Conservation (phyloP, 2,888 invertebrate species). For the Carpatolechia fugitivella region DNA sequence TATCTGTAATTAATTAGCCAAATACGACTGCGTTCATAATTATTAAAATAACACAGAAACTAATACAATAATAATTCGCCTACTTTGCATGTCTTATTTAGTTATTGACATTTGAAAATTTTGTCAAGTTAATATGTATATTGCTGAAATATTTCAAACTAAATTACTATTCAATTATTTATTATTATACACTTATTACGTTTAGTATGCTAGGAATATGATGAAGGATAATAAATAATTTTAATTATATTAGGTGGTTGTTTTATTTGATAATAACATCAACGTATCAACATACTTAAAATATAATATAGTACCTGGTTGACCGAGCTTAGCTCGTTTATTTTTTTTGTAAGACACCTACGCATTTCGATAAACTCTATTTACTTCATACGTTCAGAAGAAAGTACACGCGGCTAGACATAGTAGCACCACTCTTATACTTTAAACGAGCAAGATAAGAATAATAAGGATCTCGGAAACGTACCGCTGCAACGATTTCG, state of each 20-base stretch:
- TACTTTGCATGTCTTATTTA: slow-evolving; percentile 71
- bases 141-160: slow-evolving; percentile 76
- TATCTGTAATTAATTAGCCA: slow-evolving; percentile 43
- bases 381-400: too few relatives aligned
- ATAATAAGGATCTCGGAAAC: too few relatives aligned
- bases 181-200: slow-evolving; percentile 80
- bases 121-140: slow-evolving; percentile 73
- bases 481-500: too few relatives aligned
- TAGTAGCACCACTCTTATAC: too few relatives aligned
- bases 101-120: slow-evolving; percentile 59
- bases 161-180: slow-evolving; percentile 80
- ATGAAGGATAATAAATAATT: slow-evolving; percentile 81
- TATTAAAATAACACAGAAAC: slow-evolving; percentile 46
- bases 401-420: too few relatives aligned
- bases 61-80: slow-evolving; percentile 74
- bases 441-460: too few relatives aligned
- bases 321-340: too few relatives aligned
- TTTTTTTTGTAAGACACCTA: too few relatives aligned
- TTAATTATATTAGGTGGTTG: slow-evolving; percentile 76
- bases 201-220: slow-evolving; percentile 81
- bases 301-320: too few relatives aligned
- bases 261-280: slow-evolving; percentile 60
- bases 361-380: too few relatives aligned
- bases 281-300: too few relatives aligned
- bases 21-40: slow-evolving; percentile 48